These are phyloP conservation scores for Aplysia californica DNA, from an alignment of 1,140 invertebrate genomes.

Conservation along the genomic window DNA sequence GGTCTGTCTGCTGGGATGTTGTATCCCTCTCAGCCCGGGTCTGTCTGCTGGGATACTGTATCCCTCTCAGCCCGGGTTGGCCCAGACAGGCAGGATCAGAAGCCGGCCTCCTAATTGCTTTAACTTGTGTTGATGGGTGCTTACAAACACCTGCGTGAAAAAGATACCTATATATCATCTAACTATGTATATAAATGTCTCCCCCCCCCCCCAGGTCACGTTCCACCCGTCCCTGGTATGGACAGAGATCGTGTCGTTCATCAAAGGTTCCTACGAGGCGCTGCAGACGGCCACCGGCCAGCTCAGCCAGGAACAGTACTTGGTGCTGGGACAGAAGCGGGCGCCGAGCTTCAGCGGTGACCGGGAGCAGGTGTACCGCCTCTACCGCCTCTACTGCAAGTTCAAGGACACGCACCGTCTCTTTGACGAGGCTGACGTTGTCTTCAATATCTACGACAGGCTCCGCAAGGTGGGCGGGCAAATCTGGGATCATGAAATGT, in stretches of 20 bases:
- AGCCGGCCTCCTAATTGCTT: no score
- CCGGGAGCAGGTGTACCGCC: constrained; percentile 40
- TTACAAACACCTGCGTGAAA: no score
- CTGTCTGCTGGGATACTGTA: no score
- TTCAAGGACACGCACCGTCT: constrained; percentile 44
- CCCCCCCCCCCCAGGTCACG: no score
- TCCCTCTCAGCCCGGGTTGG: no score
- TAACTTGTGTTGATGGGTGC: no score
- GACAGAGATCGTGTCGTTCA: constrained; percentile 61
- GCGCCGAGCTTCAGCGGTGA: constrained; percentile 57
- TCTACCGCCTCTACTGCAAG: constrained; percentile 43
- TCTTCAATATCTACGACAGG: constrained; percentile 30
- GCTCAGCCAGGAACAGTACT: constrained; percentile 44
- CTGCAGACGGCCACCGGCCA: constrained; percentile 39
- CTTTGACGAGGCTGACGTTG: constrained; percentile 60
- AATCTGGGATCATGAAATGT: no score
- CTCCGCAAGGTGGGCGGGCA: constrained; percentile 45
- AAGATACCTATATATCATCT: no score
- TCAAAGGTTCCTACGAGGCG: constrained; percentile 59
- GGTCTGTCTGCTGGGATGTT: no score
- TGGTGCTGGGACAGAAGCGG: constrained; percentile 49
- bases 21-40: no score
- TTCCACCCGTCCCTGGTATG: constrained; percentile 57
- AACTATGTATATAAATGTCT: no score
- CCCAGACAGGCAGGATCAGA: no score